These are phyloP conservation scores for Rhynchophorus ferrugineus DNA, from an alignment of 1,140 invertebrate genomes.

Conservation along the genomic window DNA sequence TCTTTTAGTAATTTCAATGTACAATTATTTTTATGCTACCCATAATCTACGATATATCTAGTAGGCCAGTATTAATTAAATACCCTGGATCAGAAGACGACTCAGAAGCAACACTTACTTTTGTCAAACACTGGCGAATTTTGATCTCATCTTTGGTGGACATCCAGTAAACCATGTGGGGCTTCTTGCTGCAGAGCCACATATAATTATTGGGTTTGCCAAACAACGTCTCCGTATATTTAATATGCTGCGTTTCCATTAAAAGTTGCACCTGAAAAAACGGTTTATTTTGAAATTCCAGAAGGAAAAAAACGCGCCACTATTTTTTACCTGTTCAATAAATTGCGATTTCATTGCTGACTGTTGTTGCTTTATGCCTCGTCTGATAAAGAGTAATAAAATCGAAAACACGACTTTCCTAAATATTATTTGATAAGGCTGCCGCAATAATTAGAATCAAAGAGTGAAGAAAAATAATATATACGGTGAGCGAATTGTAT, in stretches of 20 bases:
- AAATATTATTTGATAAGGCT: neutral
- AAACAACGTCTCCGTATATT: constrained; percentile 26
- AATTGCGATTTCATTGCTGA: constrained; percentile 27
- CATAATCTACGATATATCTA: no score
- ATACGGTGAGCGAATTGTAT: neutral
- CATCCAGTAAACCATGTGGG: constrained; percentile 25
- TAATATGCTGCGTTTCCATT: constrained; percentile 33
- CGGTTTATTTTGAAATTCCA: neutral
- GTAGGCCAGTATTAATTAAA: no score
- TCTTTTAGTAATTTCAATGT: no score
- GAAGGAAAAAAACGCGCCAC: neutral
- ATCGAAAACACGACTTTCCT: neutral
- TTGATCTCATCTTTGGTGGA: constrained; percentile 29
- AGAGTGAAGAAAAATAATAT: neutral
- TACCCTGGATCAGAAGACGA: no score
- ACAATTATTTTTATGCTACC: no score
- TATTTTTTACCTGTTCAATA: constrained; percentile 26
- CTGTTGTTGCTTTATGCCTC: neutral
- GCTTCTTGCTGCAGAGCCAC: constrained; percentile 32
- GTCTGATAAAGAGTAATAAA: constrained; percentile 6
- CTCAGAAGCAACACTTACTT: no score
- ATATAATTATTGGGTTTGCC: constrained; percentile 31
- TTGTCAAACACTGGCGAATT: constrained; percentile 28
- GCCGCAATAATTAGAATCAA: neutral
- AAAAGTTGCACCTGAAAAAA: constrained; percentile 29